Evolutionary conservation across 2,113 vertebrate genomes (phyloP).

Genomic region (Pterophyllum scalare): DNA sequence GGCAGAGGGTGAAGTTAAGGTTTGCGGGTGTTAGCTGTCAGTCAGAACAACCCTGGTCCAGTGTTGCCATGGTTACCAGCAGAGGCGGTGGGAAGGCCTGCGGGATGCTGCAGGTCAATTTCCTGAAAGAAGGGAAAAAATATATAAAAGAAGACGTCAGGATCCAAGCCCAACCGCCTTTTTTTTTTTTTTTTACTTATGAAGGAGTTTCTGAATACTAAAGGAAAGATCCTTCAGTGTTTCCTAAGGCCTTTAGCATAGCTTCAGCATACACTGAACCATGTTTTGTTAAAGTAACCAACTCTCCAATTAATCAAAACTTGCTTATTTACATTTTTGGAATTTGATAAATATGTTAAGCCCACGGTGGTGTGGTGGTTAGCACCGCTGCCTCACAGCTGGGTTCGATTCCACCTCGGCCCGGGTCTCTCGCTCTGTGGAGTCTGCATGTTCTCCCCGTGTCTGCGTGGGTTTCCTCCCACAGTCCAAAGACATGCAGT

Average conservation of each 20-base stretch:
- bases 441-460: no score
- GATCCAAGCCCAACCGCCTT: not conserved
- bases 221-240: not conserved
- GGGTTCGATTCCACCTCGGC: no score
- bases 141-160: not conserved
- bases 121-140: conserved; percentile 31
- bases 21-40: conserved; percentile 68
- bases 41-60: conserved; percentile 51
- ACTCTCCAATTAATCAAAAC: not conserved
- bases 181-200: no score
- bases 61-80: conserved; percentile 45
- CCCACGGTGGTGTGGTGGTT: no score
- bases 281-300: not conserved
- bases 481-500: no score
- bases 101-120: conserved; percentile 28
- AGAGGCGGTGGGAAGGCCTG: not conserved
- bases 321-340: no score
- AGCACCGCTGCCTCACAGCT: no score
- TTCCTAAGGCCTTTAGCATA: not conserved
- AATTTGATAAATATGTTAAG: not conserved
- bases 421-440: no score
- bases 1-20: conserved; percentile 70
- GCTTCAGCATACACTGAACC: not conserved
- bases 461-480: no score
- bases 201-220: not conserved